Base-by-base conservation (phyloP, 2,888 invertebrate species). In the Dolichopus griseipennis region DNA sequence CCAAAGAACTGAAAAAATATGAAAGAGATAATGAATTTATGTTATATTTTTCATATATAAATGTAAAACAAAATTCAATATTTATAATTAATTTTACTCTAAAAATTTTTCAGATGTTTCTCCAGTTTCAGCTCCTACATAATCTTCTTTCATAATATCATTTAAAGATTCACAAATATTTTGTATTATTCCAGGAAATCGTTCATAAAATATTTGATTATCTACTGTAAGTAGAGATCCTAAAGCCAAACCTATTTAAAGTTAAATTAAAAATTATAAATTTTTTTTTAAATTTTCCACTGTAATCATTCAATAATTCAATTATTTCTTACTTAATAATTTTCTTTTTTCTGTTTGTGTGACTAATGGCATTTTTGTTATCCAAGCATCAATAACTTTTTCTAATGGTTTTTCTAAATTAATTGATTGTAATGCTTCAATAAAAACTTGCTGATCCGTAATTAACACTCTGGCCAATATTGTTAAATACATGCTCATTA, bases 271-370 rank as follows among this genome's bases (percentile, higher is more conserved):
- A 61, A 34, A 61, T 61, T 33, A n/a, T 21, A 22, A 61, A 65
- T 34, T n/a, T n/a, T n/a, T n/a, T n/a, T 34, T 34, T 34, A 34
- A 5, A 34, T 7, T 34, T 7, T 34, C 6, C 9, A 34, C 34
- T 9, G 22, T 66, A 65, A 66, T 52, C 33, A 66, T 69, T 67
- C 70, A 69, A 34, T 22, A 27, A 33, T 37, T 62, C n/a, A 5
- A 52, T n/a, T 64, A 15, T n/a, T 33, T 85, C 79, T 86, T 79
- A 81, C 90, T 90, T 72, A 93, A 86, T 41, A 96, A 84, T 80
- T 97, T 97, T 75, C 91, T 87, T 79, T 91, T 86, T 76, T 93
- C 92, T 10, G 88, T 85, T 73, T 92, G 91, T 0, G 90, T 87
- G 4, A 93, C 88, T 67, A 88, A 82, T 61, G 90, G 87, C 87